These are phyloP conservation scores for Psammodynastes pulverulentus DNA, from an alignment of 2,113 vertebrate genomes.

Conservation along the genomic window DNA sequence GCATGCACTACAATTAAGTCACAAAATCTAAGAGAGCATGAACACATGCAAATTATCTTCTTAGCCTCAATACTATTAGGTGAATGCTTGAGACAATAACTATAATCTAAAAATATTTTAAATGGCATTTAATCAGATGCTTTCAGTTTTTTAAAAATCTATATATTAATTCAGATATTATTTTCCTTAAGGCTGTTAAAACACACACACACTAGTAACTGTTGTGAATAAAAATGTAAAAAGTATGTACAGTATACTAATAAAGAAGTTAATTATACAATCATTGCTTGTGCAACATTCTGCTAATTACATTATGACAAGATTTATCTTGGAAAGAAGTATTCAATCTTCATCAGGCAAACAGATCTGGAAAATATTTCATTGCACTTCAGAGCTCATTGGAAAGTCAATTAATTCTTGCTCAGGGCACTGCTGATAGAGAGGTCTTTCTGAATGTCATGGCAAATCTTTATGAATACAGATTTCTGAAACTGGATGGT, in stretches of 20 bases:
- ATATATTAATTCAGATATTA: neutral
- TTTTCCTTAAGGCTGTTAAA: neutral
- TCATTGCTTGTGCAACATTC: conserved; percentile 3
- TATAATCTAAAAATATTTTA: conserved; percentile 7
- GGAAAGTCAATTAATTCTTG: conserved; percentile 25
- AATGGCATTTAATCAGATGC: conserved; percentile 5
- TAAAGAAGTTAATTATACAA: conserved; percentile 9
- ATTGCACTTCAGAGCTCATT: neutral
- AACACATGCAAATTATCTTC: conserved; percentile 17
- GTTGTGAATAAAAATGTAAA: neutral
- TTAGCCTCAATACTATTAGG: conserved; percentile 8
- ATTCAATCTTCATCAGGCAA: conserved; percentile 15
- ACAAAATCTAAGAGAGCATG: conserved; percentile 16
- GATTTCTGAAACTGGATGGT: neutral
- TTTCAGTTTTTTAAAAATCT: neutral
- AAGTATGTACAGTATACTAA: neutral
- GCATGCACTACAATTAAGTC: conserved; percentile 17
- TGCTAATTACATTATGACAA: conserved; percentile 27
- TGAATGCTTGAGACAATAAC: conserved; percentile 13
- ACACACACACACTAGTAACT: neutral
- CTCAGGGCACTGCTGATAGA: neutral
- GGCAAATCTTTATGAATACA: neutral
- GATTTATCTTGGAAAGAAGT: conserved; percentile 20
- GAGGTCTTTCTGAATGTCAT: conserved; percentile 32
- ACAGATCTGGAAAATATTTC: conserved; percentile 9